Base-by-base conservation (phyloP, 2,888 invertebrate genomes). In the Bibio marci region DNA sequence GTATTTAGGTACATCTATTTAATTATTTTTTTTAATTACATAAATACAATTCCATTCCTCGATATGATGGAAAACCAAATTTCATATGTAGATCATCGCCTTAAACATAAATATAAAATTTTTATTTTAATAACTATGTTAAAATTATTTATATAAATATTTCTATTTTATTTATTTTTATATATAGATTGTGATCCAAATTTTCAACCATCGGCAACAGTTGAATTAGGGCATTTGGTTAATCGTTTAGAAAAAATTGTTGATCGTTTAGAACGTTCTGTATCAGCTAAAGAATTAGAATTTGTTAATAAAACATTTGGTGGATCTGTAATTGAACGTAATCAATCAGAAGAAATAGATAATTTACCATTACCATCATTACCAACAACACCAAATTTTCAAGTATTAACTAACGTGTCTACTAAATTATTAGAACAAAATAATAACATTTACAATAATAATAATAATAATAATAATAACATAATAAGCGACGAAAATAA, bases 161-260 rank as follows among this genome's bases (percentile, higher is more conserved):
- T n/a, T n/a, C n/a, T n/a, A n/a, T n/a, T n/a, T n/a, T n/a, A n/a
- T n/a, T n/a, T n/a, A n/a, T n/a, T n/a, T n/a, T n/a, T n/a, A n/a
- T n/a, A n/a, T n/a, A n/a, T n/a, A 69, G 70, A 66, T 47, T 62
- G 57, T 49, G 70, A 71, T 54, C 56, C 56, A 43, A 67, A 70
- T 45, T 52, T 62, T 37, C 55, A 62, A 49, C 59, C 63, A 43
- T 59, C 63, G 46, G 65, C 69, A 44, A 65, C 69, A 30, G 65
- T 63, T 40, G 72, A 79, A 53, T 65, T 82, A 47, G 77, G 79
- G 55, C 67, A 70, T 45, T 62, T 82, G 53, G 75, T 80, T 48
- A 71, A 70, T 51, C 76, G 85, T 35, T 58, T 85, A 52, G 85
- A 85, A 62, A 71, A 69, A 48, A 76, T 82, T 43, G 78, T 81